Evolutionary conservation across 2,797 vertebrate genomes (phyloP).

Genomic region (Mionectes olivaceus): DNA sequence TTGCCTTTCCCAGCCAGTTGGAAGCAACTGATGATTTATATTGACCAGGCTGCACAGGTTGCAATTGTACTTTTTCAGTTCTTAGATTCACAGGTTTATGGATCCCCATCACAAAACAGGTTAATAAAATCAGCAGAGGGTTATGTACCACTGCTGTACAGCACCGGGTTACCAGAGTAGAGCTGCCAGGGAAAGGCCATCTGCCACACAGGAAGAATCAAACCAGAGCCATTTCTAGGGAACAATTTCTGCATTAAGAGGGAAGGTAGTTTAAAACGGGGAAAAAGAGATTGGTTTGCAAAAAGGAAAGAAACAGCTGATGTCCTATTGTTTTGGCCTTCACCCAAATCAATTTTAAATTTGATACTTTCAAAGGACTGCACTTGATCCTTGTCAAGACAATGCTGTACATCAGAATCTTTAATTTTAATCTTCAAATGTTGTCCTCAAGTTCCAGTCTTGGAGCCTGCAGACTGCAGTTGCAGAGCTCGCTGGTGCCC

Average conservation of each 20-base stretch:
- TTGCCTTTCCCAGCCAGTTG: neutral
- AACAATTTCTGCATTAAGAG: neutral
- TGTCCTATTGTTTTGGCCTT: neutral
- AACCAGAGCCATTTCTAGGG: neutral
- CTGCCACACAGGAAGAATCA: constrained; percentile 1
- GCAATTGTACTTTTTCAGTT: neutral
- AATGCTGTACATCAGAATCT: neutral
- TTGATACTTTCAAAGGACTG: neutral
- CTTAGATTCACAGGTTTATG: neutral
- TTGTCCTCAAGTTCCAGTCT: neutral
- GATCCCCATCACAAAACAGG: neutral
- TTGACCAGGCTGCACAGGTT: neutral
- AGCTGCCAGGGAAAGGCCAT: constrained; percentile 24
- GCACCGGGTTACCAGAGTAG: neutral
- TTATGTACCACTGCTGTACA: neutral
- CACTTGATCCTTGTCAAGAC: neutral
- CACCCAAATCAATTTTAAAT: neutral
- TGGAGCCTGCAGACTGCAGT: neutral
- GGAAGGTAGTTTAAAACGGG: neutral
- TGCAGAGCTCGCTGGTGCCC: neutral
- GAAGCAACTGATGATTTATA: neutral
- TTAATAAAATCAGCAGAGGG: constrained; percentile 33
- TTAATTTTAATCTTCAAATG: neutral
- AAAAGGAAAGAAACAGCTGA: neutral
- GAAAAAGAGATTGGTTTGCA: neutral